A percentile compares a stretch with the other conserved stretches of the same genome.
These are phyloP conservation scores for Tetraodon nigroviridis DNA, from an alignment of 2,113 vertebrate genomes.

Conservation along the genomic window DNA sequence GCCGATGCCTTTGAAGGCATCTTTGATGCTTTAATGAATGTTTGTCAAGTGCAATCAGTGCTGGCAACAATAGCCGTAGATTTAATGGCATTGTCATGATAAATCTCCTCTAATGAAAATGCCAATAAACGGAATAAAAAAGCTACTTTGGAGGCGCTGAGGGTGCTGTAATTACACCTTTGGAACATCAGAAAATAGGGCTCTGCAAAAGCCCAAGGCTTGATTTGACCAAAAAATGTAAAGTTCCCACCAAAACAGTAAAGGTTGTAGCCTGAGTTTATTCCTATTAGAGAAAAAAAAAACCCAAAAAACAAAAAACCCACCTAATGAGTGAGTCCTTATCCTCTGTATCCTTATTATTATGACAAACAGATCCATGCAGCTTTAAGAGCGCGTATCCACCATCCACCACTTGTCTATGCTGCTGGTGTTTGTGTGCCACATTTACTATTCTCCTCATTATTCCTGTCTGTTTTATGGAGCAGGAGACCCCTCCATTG, in stretches of 20 bases:
- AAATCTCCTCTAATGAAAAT: constrained; percentile 45
- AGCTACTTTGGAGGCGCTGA: constrained; percentile 15
- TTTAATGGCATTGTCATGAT: constrained; percentile 45
- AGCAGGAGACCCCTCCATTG: constrained; percentile 16
- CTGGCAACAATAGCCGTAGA: constrained; percentile 30
- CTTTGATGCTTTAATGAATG: constrained; percentile 65
- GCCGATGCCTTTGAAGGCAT: constrained; percentile 44
- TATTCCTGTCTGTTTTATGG: constrained; percentile 20
- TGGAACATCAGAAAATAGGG: background rate
- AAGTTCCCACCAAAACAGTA: too few species aligned
- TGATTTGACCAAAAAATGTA: too few species aligned
- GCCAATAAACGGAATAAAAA: constrained; percentile 42
- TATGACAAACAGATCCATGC: too few species aligned
- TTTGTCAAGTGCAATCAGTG: constrained; percentile 64
- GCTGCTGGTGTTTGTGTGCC: constrained; percentile 1
- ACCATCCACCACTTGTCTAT: too few species aligned
- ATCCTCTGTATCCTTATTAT: too few species aligned
- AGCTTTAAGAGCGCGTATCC: too few species aligned
- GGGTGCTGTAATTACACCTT: too few species aligned
- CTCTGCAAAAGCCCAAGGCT: too few species aligned
- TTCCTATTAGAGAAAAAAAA: too few species aligned
- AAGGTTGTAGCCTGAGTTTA: too few species aligned
- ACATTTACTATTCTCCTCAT: constrained; percentile 4
- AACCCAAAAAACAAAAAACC: too few species aligned
- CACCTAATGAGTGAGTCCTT: too few species aligned